Evolutionary conservation across 2,113 vertebrate species (phyloP).

Genomic region (Corythaixoides concolor): DNA sequence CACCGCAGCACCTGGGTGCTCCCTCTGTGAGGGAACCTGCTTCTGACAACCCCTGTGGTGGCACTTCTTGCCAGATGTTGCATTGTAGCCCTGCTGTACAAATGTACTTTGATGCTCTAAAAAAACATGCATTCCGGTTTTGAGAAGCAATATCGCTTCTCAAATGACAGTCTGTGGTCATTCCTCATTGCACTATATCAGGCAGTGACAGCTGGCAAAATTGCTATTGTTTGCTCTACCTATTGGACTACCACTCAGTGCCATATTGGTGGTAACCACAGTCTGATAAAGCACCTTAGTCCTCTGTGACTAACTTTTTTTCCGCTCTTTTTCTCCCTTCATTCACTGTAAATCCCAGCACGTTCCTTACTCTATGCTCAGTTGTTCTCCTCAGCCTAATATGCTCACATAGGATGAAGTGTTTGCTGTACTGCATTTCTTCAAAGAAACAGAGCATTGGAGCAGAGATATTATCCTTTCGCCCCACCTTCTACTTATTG

Average conservation of each 20-base stretch:
- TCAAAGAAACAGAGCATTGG: neutral
- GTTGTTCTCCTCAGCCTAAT: neutral
- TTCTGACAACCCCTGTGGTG: neutral
- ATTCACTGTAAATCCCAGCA: neutral
- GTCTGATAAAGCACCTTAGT: neutral
- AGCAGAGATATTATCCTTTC: neutral
- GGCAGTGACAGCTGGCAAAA: neutral
- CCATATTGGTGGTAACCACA: neutral
- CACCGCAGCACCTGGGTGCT: neutral
- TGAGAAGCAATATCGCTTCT: neutral
- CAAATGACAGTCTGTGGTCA: neutral
- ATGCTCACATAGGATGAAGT: neutral
- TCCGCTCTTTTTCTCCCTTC: neutral
- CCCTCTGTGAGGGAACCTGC: neutral
- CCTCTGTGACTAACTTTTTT: neutral
- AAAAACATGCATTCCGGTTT: neutral
- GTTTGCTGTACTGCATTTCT: neutral
- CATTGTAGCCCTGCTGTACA: neutral
- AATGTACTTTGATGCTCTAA: neutral
- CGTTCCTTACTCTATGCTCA: neutral
- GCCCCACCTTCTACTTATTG: neutral
- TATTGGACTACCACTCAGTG: neutral
- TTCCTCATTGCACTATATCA: neutral
- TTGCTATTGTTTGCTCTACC: neutral
- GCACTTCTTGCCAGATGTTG: neutral